These are phyloP conservation scores for Xenopus tropicalis DNA, from an alignment of 2,113 vertebrate species.

Conservation along the genomic window DNA sequence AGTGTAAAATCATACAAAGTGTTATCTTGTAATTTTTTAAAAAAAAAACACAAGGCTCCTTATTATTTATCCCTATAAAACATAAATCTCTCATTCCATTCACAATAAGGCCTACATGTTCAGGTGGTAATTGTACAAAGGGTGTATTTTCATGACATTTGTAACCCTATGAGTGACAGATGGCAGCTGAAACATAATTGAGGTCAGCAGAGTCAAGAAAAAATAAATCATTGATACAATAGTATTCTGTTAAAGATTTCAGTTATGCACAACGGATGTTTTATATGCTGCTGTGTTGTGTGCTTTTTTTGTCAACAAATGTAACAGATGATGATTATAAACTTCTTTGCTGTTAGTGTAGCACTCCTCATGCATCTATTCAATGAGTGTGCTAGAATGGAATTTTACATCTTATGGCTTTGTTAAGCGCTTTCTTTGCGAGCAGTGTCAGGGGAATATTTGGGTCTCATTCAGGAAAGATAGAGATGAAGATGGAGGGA, in stretches of 20 bases:
- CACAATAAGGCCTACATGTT: slow-evolving; percentile 6
- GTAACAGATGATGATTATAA: background rate
- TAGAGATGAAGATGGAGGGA: too few relatives aligned
- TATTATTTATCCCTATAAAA: background rate
- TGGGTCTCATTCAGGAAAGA: too few relatives aligned
- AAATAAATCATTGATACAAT: slow-evolving; percentile 40
- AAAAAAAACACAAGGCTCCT: background rate
- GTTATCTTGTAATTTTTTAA: background rate
- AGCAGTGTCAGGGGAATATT: too few relatives aligned
- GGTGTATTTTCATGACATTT: slow-evolving; percentile 38
- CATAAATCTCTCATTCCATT: background rate
- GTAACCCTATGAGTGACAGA: slow-evolving; percentile 40
- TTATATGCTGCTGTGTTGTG: background rate
- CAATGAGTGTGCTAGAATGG: too few relatives aligned
- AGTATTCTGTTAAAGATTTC: slow-evolving; percentile 23
- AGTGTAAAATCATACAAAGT: background rate
- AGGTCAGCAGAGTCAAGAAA: slow-evolving; percentile 39
- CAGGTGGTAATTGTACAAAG: slow-evolving; percentile 24
- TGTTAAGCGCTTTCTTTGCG: too few relatives aligned
- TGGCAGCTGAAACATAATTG: slow-evolving; percentile 37
- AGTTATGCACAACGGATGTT: background rate
- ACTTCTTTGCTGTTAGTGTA: background rate
- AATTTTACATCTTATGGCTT: too few relatives aligned
- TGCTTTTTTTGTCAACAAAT: background rate
- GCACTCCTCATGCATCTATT: background rate